Percentiles rank a stretch among this genome's conserved stretches.
These are phyloP conservation scores for Blastobasis adustella DNA, from an alignment of 2,888 invertebrate species.

Conservation along the genomic window DNA sequence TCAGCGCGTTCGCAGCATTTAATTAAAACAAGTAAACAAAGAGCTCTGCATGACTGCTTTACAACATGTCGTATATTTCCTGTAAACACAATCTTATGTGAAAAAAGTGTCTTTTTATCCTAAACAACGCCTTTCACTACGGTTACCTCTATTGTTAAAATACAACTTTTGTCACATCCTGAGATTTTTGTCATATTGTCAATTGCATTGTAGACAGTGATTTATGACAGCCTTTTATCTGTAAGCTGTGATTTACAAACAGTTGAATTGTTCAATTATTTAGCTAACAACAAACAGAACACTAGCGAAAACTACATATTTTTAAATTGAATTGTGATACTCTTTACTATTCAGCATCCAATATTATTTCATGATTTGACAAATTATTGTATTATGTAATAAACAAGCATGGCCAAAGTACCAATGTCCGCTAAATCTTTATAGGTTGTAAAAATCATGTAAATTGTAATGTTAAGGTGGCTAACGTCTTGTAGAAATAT, in stretches of 20 bases:
- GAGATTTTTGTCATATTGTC: slow-evolving; percentile 35
- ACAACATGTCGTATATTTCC: slow-evolving; percentile 48
- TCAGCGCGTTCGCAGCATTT: slow-evolving; percentile 26
- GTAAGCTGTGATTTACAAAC: slow-evolving; percentile 24
- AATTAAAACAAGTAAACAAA: slow-evolving; percentile 45
- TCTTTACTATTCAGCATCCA: too few species aligned
- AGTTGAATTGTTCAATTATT: slow-evolving; percentile 18
- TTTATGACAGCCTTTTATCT: slow-evolving; percentile 45
- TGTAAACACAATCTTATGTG: slow-evolving; percentile 32
- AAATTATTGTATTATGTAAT: too few species aligned
- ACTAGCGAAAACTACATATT: too few species aligned
- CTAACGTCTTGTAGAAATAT: slow-evolving; percentile 42
- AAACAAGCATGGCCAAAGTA: slow-evolving; percentile 63
- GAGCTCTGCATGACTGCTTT: slow-evolving; percentile 42
- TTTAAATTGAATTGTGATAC: too few species aligned
- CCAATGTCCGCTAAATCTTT: slow-evolving; percentile 55
- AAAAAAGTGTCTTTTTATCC: slow-evolving; percentile 41
- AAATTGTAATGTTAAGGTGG: slow-evolving; percentile 38
- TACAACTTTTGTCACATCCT: slow-evolving; percentile 34
- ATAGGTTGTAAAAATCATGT: slow-evolving; percentile 63
- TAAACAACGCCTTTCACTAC: slow-evolving; percentile 32
- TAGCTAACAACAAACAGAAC: too few species aligned
- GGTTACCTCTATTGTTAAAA: slow-evolving; percentile 36
- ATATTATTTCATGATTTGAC: too few species aligned
- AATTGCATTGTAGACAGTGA: slow-evolving; percentile 54